Evolutionary conservation across 2,113 vertebrate species (phyloP), one percentile per base, ranked within the genome.

Genomic region (Brachyhypopomus occidentalis): DNA sequence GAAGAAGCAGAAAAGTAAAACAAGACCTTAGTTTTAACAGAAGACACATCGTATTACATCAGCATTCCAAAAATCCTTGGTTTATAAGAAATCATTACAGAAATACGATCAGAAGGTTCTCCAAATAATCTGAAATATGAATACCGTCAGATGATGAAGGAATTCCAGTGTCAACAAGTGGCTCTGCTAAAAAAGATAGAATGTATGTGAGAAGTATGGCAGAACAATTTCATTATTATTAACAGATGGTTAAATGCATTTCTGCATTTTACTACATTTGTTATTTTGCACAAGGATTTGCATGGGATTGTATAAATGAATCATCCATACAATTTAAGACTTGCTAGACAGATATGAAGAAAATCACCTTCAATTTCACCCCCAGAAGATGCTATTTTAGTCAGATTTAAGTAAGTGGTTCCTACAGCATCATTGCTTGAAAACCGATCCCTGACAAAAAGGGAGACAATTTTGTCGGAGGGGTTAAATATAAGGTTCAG

Each of bases 341-440:
- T 48, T 56, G 41, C 17, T 11, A 78, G 7, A 82, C 6, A 52
- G 14, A 74, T 7, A 73, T 17, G 7, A 38, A 19, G 20, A 59
- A 60, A 60, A 84, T 92, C 89, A 97, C 97, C 96, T 93, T 97
- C 97, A 82, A 95, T 83, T 86, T 97, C 96, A 78, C 94, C 96
- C 75, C 97, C 97, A 83, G 95, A 95, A 59, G 95, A 93, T 78
- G 97, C 96, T 83, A 99, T 97, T 92, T 94, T 95, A 84, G 93
- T 95, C 34, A 99, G 94, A 81, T 95, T 94, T 79, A 99, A 91
- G 87, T 92, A 97, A 0, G 95, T 94, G 74, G 97, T 97, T 90
- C 97, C 97, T 5, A 98, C 90, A 0, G 94, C 91, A 72, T 99
- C 97, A 84, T 98, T 94, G 89, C 92, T 96, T 77, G 94, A 96